phyloP scores from a whole-genome alignment of 2,888 invertebrate species.

The Azorinus chamasolen region DNA sequence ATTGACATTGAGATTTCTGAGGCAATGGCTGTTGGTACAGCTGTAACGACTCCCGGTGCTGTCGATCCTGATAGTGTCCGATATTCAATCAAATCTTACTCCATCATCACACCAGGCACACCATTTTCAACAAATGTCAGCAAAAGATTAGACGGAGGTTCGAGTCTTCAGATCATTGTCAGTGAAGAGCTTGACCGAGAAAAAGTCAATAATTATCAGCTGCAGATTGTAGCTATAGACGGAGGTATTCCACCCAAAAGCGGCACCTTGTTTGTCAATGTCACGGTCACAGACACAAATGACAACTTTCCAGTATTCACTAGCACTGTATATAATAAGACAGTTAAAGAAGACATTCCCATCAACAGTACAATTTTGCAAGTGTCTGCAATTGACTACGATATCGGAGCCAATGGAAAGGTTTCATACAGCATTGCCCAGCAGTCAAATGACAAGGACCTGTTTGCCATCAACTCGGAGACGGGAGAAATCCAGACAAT shows the following conservation, averaged over 20 bases:
- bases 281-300: constrained; percentile 77
- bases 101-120: constrained; percentile 68
- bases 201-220: constrained; percentile 65
- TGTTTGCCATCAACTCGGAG: constrained; percentile 71
- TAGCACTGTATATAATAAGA: constrained; percentile 69
- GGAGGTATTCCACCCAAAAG: constrained; percentile 73
- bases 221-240: constrained; percentile 76
- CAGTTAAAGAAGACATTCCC: constrained; percentile 75
- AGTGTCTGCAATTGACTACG: constrained; percentile 95
- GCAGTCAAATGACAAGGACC: constrained; percentile 64
- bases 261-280: constrained; percentile 71
- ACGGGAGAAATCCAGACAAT: constrained; percentile 77
- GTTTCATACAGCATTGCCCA: constrained; percentile 85
- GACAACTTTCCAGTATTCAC: constrained; percentile 78
- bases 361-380: constrained; percentile 73
- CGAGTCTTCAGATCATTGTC: constrained; percentile 75
- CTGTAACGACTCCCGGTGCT: constrained; percentile 73
- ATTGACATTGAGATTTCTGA: constrained; percentile 74
- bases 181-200: constrained; percentile 76
- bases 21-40: constrained; percentile 65
- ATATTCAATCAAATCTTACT: constrained; percentile 75
- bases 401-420: constrained; percentile 92
- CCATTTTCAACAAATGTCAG: constrained; percentile 72
- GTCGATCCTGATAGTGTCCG: constrained; percentile 74
- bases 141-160: constrained; percentile 72